Evolutionary conservation across 2,888 invertebrate species (phyloP).

Genomic region (Tethea ocularis): DNA sequence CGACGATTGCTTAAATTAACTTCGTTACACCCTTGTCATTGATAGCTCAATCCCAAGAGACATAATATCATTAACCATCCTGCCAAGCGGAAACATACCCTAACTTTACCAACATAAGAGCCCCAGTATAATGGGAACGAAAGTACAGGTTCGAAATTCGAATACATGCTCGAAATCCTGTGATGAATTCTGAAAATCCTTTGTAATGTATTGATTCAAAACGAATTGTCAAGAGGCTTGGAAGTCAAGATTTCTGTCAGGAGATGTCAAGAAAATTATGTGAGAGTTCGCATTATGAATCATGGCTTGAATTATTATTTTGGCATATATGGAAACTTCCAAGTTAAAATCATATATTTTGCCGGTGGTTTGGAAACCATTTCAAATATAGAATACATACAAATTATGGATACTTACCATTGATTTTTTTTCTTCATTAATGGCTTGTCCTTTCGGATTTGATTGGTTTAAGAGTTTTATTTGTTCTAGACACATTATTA

Average conservation of each 20-base stretch:
- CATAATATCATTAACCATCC: slow-evolving; percentile 30
- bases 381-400: no score
- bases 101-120: neutral
- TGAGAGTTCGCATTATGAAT: no score
- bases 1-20: slow-evolving; percentile 40
- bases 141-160: neutral
- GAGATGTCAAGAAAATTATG: neutral
- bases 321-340: no score
- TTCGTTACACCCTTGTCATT: slow-evolving; percentile 36
- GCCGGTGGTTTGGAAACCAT: no score
- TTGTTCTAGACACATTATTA: no score
- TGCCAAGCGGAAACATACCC: neutral
- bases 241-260: neutral
- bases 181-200: neutral
- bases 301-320: no score
- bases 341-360: no score
- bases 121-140: neutral
- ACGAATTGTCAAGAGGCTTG: no score
- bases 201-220: neutral
- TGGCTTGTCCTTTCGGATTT: no score
- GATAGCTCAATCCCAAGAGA: slow-evolving; percentile 41
- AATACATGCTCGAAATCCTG: neutral
- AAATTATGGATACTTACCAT: no score
- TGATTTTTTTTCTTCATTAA: no score
- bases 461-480: no score